These are phyloP conservation scores for Drosophila watanabei DNA, from an alignment of 1,140 invertebrate species.

Conservation along the genomic window DNA sequence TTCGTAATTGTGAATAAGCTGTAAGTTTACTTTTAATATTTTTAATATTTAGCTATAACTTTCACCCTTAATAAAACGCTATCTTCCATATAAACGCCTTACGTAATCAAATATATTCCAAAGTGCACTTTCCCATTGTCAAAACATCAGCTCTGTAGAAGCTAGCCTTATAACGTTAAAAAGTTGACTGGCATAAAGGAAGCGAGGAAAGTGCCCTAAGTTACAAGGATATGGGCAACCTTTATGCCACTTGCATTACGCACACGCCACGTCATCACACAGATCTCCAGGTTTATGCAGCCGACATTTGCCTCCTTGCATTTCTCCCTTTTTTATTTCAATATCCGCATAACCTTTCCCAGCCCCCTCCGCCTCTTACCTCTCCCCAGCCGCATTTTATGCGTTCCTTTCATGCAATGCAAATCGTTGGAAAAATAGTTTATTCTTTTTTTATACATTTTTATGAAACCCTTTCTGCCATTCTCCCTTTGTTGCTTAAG, in stretches of 20 bases:
- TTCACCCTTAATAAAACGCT: background rate
- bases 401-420: constrained; percentile 72
- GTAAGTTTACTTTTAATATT: too few species aligned
- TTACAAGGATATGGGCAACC: constrained; percentile 41
- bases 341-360: constrained; percentile 64
- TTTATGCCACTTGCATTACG: constrained; percentile 59
- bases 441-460: constrained; percentile 42
- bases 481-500: constrained; percentile 79
- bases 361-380: constrained; percentile 2
- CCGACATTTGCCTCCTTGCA: constrained; percentile 60
- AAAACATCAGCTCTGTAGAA: constrained; percentile 51
- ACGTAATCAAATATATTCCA: background rate
- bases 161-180: constrained; percentile 49
- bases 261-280: constrained; percentile 53
- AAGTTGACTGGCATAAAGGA: constrained; percentile 22
- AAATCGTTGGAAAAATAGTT: constrained; percentile 72
- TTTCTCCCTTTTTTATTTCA: constrained; percentile 75
- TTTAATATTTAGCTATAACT: background rate
- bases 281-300: constrained; percentile 73
- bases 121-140: constrained; percentile 22
- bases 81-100: background rate
- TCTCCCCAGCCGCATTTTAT: constrained; percentile 32
- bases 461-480: constrained; percentile 63
- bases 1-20: background rate
- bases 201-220: constrained; percentile 38